Evolutionary conservation across 23 tunicate species (phyloP).

Genomic region (Diplosoma virens): DNA sequence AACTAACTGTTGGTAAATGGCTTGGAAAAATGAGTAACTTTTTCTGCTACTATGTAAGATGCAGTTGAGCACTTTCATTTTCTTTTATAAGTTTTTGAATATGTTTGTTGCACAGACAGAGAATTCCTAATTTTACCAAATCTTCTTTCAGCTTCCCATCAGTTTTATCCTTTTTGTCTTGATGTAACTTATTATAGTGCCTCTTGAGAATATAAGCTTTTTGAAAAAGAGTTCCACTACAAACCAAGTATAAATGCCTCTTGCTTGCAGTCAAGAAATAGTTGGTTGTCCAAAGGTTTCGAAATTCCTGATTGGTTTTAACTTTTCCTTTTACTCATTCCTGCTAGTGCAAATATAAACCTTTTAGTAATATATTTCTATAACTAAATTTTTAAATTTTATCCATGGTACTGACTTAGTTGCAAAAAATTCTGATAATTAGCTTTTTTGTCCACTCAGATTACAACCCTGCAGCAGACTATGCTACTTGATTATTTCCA

Average conservation of each 20-base stretch:
- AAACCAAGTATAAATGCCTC: background rate
- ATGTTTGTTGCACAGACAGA: background rate
- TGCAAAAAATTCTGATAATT: background rate
- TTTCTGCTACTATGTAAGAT: too few species aligned
- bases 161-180: background rate
- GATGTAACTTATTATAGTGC: too few species aligned
- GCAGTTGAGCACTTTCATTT: background rate
- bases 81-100: background rate
- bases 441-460: background rate
- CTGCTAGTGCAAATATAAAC: background rate
- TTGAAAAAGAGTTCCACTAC: background rate
- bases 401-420: background rate
- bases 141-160: background rate
- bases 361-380: background rate
- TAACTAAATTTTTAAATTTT: background rate
- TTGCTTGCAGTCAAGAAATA: background rate
- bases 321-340: background rate
- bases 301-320: background rate
- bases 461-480: background rate
- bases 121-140: background rate
- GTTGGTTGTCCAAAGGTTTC: background rate
- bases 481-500: background rate
- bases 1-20: background rate
- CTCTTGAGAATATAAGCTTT: background rate
- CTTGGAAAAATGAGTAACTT: too few species aligned